Base-by-base conservation (phyloP, 2,888 invertebrate genomes). In the Ophion ellenae region DNA sequence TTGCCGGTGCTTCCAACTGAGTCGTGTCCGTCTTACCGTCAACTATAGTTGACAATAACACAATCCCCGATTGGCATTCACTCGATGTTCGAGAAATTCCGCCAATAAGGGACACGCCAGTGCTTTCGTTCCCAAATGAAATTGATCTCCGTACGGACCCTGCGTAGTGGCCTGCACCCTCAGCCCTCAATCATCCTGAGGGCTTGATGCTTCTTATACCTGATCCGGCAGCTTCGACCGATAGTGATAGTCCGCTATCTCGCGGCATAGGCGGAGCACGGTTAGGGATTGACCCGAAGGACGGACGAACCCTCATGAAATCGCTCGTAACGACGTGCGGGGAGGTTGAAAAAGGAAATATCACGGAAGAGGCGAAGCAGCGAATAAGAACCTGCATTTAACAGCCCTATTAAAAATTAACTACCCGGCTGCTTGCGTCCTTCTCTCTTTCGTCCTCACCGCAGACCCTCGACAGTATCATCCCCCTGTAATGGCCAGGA, bases 361-460 rank as follows among this genome's bases (percentile, higher is more conserved):
- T 36, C 40, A 45, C 17, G 36, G 10, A 77, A 74, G 75, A 82
- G 69, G 78, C 70, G 75, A 81, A 85, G 88, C 84, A 83, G 85
- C 86, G 87, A 89, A 90, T 90, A 89, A 88, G 88, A 86, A 85
- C 88, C 91, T 92, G 92, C 90, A 90, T 93, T 93, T 93, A 93
- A 93, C 92, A 92, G 90, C 90, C 90, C 91, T 92, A 92, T 93
- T 92, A 93, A 93, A 93, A 92, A 93, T 93, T 92, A 93, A 93
- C 92, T 92, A 91, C 91, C 91, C 90, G 90, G 91, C 89, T 90
- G 92, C 90, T 66, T 67, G 24, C 47, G 63, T 69, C 66, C 24
- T 66, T 75, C 67, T 79, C 64, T 59, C 32, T 53, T 20, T 40
- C 75, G 57, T 61, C 11, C 20, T 70, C 47, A 32, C 17, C 53